These are phyloP conservation scores for Piezodorus guildinii DNA, from an alignment of 1,140 invertebrate genomes.

Conservation along the genomic window DNA sequence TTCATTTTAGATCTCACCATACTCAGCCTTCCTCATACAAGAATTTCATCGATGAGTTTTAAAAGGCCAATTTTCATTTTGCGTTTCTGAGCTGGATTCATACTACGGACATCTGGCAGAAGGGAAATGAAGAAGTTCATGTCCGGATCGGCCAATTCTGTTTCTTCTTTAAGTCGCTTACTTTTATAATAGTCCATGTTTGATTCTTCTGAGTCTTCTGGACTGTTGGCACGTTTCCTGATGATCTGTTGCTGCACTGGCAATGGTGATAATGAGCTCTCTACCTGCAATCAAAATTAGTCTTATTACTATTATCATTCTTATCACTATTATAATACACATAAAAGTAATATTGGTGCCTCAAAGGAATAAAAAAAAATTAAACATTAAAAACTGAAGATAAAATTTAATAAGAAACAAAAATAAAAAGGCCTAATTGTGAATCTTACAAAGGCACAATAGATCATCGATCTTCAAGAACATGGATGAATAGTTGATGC, in stretches of 20 bases:
- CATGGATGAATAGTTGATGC: too few relatives aligned
- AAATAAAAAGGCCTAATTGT: too few relatives aligned
- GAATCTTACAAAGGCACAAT: too few relatives aligned
- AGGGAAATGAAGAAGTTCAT: conserved; percentile 9
- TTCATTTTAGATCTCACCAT: too few relatives aligned
- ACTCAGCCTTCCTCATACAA: background rate
- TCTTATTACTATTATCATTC: too few relatives aligned
- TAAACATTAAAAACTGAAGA: too few relatives aligned
- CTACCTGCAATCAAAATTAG: background rate
- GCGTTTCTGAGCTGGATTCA: conserved; percentile 10
- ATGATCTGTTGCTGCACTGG: background rate
- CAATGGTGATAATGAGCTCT: background rate
- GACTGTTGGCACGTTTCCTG: background rate
- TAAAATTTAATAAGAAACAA: too few relatives aligned
- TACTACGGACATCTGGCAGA: conserved; percentile 10
- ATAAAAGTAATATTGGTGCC: too few relatives aligned
- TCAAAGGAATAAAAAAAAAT: too few relatives aligned
- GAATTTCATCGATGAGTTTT: conserved; percentile 13
- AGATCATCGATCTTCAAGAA: too few relatives aligned
- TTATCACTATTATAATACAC: too few relatives aligned
- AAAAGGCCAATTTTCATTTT: conserved; percentile 12
- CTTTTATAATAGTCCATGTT: background rate
- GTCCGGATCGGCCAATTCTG: background rate
- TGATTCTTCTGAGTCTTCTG: conserved; percentile 1
- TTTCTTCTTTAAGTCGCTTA: background rate